A percentile compares a stretch with the other conserved stretches of the same genome.
Conservation (phyloP, 2,797 vertebrate species). For the Karalla daura region DNA sequence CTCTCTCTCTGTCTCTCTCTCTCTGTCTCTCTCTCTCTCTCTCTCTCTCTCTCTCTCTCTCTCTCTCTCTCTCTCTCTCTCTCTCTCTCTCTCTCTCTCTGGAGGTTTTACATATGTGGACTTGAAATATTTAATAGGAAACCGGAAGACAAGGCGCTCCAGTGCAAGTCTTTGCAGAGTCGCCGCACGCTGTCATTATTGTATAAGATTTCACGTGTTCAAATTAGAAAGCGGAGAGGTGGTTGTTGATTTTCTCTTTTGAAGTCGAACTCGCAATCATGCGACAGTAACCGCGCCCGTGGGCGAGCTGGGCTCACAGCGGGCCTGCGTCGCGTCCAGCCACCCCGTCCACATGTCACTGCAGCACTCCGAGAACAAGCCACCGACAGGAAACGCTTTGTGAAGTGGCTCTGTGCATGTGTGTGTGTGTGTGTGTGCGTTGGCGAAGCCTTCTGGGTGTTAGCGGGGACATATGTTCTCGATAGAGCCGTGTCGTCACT, state of each 20-base stretch:
- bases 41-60: too few relatives aligned
- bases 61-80: too few relatives aligned
- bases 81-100: too few relatives aligned
- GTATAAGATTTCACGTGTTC: conserved; percentile 23
- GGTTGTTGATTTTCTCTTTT: too few relatives aligned
- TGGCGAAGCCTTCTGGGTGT: conserved; percentile 49
- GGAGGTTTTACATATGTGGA: conserved; percentile 17
- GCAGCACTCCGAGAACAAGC: conserved; percentile 42
- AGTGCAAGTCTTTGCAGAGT: neutral
- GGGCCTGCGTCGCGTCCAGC: conserved; percentile 44
- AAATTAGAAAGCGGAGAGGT: neutral
- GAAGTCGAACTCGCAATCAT: conserved; percentile 28
- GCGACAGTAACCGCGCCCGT: conserved; percentile 10
- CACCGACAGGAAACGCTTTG: conserved; percentile 64
- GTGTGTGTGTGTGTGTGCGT: conserved; percentile 2
- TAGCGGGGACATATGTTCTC: conserved; percentile 69
- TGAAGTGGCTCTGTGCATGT: conserved; percentile 55
- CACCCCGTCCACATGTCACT: conserved; percentile 56
- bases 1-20: too few relatives aligned
- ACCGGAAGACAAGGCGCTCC: neutral
- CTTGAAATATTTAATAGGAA: conserved; percentile 43
- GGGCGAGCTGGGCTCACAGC: conserved; percentile 21
- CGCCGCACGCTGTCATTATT: conserved; percentile 26
- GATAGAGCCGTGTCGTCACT: conserved; percentile 61
- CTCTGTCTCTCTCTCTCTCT: too few relatives aligned